Percentiles rank a stretch among this genome's conserved stretches.
Evolutionary conservation across 2,113 vertebrate species (phyloP).

Genomic region (Phalacrocorax brasilianus): DNA sequence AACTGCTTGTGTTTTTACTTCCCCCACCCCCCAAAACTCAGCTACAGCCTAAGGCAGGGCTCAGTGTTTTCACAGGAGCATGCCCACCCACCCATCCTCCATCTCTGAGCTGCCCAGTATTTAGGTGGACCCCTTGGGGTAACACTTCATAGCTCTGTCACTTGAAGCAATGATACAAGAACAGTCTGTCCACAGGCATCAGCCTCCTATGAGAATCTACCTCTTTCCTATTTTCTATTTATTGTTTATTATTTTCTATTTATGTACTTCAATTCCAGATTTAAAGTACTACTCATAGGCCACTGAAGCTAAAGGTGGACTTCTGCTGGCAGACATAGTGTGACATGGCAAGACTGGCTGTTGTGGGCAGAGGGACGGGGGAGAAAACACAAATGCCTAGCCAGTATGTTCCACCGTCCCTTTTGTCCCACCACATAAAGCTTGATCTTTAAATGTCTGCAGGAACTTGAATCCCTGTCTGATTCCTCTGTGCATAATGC

Average conservation of each 20-base stretch:
- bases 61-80: not conserved
- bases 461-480: not conserved
- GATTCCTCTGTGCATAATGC: not conserved
- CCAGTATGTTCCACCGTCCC: not conserved
- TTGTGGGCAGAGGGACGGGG: not conserved
- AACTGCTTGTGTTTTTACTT: not conserved
- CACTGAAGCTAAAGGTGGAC: not conserved
- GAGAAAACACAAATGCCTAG: not conserved
- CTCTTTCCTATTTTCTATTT: not conserved
- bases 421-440: not conserved
- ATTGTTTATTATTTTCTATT: not conserved
- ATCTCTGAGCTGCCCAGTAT: not conserved
- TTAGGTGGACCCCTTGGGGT: not conserved
- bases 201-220: not conserved
- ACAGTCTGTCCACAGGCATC: not conserved
- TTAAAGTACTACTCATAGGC: not conserved
- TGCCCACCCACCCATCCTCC: not conserved
- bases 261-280: not conserved
- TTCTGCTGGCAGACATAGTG: not conserved
- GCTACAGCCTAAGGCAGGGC: not conserved
- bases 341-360: not conserved
- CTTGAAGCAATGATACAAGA: not conserved
- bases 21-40: not conserved
- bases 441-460: not conserved
- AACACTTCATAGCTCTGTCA: not conserved